Conservation (phyloP, 2,113 vertebrate genomes). For the Protobothrops flavoviridis region DNA sequence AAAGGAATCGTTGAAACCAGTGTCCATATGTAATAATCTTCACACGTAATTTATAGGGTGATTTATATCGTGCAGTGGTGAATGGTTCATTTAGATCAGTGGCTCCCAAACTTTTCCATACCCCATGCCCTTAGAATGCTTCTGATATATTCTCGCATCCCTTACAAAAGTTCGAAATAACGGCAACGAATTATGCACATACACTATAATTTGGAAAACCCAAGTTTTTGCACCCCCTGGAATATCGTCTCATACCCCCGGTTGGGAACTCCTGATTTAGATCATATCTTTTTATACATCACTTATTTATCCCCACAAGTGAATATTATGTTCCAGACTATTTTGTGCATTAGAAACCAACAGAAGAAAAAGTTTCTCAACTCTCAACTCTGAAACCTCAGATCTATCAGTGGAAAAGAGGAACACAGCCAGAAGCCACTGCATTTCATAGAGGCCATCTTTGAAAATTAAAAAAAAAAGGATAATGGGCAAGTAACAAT, state of each 20-base stretch:
- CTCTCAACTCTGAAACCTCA: conserved; percentile 26
- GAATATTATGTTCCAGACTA: not conserved
- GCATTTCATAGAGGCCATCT: conserved; percentile 47
- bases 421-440: conserved; percentile 40
- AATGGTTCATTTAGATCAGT: not conserved
- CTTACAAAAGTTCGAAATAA: too few relatives aligned
- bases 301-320: not conserved
- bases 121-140: too few relatives aligned
- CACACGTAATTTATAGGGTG: not conserved
- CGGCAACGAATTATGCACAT: too few relatives aligned
- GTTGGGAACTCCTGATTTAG: not conserved
- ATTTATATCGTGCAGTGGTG: not conserved
- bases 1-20: not conserved
- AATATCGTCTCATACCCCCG: too few relatives aligned
- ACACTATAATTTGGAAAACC: too few relatives aligned
- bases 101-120: too few relatives aligned
- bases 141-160: too few relatives aligned
- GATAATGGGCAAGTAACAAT: conserved; percentile 23
- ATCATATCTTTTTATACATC: not conserved
- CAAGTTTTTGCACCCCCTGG: too few relatives aligned
- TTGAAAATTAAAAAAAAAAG: conserved; percentile 49
- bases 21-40: not conserved
- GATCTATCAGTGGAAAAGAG: conserved; percentile 37
- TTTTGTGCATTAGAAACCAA: not conserved
- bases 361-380: conserved; percentile 10